Base-by-base conservation (phyloP, 2,797 vertebrate genomes). In the Moxostoma hubbsi region DNA sequence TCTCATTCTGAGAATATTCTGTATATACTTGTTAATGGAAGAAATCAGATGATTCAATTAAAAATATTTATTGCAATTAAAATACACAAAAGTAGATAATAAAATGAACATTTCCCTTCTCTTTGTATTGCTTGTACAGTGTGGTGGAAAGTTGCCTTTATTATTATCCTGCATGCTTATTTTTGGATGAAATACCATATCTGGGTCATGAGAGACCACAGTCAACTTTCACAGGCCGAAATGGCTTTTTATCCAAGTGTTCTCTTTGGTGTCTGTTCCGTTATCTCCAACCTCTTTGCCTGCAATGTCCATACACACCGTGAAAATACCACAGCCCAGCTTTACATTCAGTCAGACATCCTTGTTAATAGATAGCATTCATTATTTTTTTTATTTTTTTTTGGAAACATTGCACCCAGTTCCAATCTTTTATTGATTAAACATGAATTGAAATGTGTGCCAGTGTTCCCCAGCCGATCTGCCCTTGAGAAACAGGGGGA, bases 341-440 rank as follows among this genome's bases (percentile, higher is more conserved):
- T 85, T 88, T 83, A 89, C 86, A 89, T 88, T 92, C 92, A 92
- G 89, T 93, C 91, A 92, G 89, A 88, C 83, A 89, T 81, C 87
- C 82, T 90, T 86, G 89, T 89, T 92, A 90, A 87, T 86, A 84
- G 86, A 89, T 91, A 90, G 90, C 90, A 88, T 58, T 46, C 87
- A 90, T 91, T 83, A 93, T 94, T 92, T 93, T 93, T 92, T 91
- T 92, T 92, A 87, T 73, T 71, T 84, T 36, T 62, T 87, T 86
- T 81, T 75, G 75, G 82, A 87, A 88, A 82, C 83, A 91, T 93
- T 91, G 87, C 87, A 89, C 84, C 90, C 87, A 4, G 46, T 92
- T 91, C 91, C 86, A 85, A 89, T 93, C 86, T 92, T 93, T 93
- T 93, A 93, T 93, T 93, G 93, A 93, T 94, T 91, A 93, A 92